phyloP scores from a whole-genome alignment of 2,797 vertebrate genomes.

The Pseudomugil gertrudae region DNA sequence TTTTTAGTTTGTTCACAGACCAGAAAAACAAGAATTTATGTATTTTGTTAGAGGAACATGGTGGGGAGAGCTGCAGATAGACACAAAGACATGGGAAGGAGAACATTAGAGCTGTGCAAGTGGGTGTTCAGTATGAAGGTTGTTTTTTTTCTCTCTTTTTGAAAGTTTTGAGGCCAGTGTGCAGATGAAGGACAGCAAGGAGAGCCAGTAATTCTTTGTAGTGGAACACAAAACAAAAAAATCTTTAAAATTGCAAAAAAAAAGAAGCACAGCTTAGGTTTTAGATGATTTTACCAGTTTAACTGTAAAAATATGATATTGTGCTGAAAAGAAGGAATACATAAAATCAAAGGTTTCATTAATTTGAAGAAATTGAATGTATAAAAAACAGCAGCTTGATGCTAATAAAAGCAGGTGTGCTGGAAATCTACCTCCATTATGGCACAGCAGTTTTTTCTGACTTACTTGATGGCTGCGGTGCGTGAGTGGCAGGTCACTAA shows the following conservation, averaged over 20 bases:
- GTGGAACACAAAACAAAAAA: neutral
- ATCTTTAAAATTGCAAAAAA: neutral
- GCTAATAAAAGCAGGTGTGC: neutral
- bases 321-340: neutral
- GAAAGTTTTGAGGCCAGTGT: conserved; percentile 44
- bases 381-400: neutral
- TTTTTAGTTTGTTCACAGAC: conserved; percentile 39
- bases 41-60: conserved; percentile 44
- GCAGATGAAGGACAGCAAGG: conserved; percentile 52
- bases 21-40: conserved; percentile 19
- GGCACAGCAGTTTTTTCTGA: neutral
- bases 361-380: neutral
- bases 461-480: conserved; percentile 6
- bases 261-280: conserved; percentile 9
- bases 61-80: conserved; percentile 16
- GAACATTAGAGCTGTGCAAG: conserved; percentile 38
- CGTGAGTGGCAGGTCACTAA: conserved; percentile 62
- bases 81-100: conserved; percentile 2
- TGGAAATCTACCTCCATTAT: neutral
- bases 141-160: conserved; percentile 41
- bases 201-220: conserved; percentile 20
- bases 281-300: neutral
- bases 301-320: conserved; percentile 1
- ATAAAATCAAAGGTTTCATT: neutral
- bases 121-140: conserved; percentile 55